Base-by-base conservation (phyloP, 2,888 invertebrate species). In the Cabera pusaria region DNA sequence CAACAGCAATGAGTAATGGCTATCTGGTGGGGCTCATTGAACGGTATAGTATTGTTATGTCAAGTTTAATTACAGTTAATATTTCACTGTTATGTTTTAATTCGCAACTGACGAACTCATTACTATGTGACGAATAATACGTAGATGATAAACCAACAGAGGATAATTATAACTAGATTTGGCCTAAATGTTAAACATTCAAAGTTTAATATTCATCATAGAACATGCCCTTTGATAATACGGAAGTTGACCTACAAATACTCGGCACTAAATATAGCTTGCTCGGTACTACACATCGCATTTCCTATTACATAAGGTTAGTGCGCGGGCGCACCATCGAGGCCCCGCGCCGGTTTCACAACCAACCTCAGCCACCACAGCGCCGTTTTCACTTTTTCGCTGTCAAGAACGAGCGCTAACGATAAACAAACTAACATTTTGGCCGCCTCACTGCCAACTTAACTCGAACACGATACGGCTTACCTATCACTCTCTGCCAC, bases 351-450 rank as follows among this genome's bases (percentile, higher is more conserved):
- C 72, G 75, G 78, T 87, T 86, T 85, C 87, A 78, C 85, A 87
- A 87, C 76, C 67, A 66, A 39, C 55, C 64, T 66, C 81, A 80
- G 74, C 77, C 78, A 78, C 80, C 72, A 72, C 70, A 73, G 72
- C 74, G 39, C 39, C 83, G 87, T 87, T 87, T 88, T 88, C 88
- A 88, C 88, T 88, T 88, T 87, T 88, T 88, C 84, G 85, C 86
- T 87, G 88, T 87, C 87, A 88, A 87, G 88, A 86, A 83, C 87
- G 86, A 83, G 66, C 71, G 71, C 75, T 67, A 81, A 76, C 83
- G 86, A 86, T 85, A 87, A 87, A 87, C 85, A 86, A 86, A 86
- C 85, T 80, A 84, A 81, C 83, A 82, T 85, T 86, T 84, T 74
- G 82, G 80, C 84, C 84, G 80, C 41, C 29, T 78, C 83, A 79